Base-by-base conservation (phyloP, 2,888 invertebrate genomes). In the Phyllotreta striolata region DNA sequence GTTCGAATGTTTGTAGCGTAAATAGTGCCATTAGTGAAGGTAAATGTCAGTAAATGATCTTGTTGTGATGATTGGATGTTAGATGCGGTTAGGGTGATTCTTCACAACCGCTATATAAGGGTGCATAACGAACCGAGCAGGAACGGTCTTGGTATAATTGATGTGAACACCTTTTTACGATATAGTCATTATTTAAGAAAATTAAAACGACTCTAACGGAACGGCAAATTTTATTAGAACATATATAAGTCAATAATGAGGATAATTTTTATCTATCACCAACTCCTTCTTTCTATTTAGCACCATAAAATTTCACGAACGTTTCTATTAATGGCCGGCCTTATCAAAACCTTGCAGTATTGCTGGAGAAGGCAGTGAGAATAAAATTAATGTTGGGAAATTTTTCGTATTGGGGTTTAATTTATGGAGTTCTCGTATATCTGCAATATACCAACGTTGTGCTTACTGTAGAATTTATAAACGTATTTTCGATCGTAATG, bases 1-100 rank as follows among this genome's bases (percentile, higher is more conserved):
- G 60, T 55, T 59, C 40, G 40, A 62, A 62, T 62, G 66, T 60
- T 61, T 39, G 37, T 56, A 34, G 54, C 43, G 57, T 63, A 44
- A 51, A 58, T 60, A 44, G 55, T 63, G 54, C 65, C 59, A 58
- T 60, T 64, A 60, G 55, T 62, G 65, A 68, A 68, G 65, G 68
- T 68, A 54, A 57, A 67, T 59, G 59, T 39, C 54, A 62, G 56
- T 62, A 49, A 59, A 62, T 59, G 55, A 55, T 43, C 43, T 62
- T 63, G 61, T 62, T 62, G 47, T 55, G 60, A 55, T 58, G 63
- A 54, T 51, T 49, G 56, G 51, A 43, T 47, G 35, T 24, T n/a
- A 34, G 9, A 6, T 38, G 43, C 56, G 56, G 46, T 46, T 9
- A 13, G 40, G 39, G 24, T 38, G 24, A 24, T 24, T 24, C 24